Conservation (phyloP, 2,888 invertebrate genomes). For the Paralinhomoeus sp. region DNA sequence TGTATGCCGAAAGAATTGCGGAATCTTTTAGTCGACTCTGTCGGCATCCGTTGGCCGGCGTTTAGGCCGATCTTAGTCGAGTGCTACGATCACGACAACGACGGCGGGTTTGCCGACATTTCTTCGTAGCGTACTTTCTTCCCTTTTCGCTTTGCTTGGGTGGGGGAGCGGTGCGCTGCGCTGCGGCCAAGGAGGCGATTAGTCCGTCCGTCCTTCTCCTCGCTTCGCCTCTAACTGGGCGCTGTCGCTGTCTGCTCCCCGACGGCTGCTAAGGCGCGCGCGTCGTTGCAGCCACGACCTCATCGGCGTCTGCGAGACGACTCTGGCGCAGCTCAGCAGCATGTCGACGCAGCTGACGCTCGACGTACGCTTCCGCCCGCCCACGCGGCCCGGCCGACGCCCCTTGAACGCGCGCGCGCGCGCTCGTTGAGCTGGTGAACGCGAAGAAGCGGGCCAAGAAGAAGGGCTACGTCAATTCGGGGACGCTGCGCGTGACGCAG, state of each 20-base stretch:
- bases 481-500: constrained; percentile 23
- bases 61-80: constrained; percentile 27
- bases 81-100: constrained; percentile 33
- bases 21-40: neutral
- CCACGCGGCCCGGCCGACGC: too few relatives aligned
- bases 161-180: too few relatives aligned
- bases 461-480: constrained; percentile 32
- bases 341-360: constrained; percentile 21
- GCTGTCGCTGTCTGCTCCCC: too few relatives aligned
- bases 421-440: constrained; percentile 28
- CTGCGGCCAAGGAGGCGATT: too few relatives aligned
- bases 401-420: too few relatives aligned
- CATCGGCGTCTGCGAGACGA: constrained; percentile 32
- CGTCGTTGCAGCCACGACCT: constrained; percentile 26
- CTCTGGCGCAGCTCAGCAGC: constrained; percentile 29
- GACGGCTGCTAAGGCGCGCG: too few relatives aligned
- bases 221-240: too few relatives aligned
- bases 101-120: constrained; percentile 26
- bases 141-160: too few relatives aligned
- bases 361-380: too few relatives aligned
- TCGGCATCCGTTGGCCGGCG: neutral
- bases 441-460: constrained; percentile 32
- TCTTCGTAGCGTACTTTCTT: constrained; percentile 3
- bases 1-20: constrained; percentile 10
- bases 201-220: too few relatives aligned